Evolutionary conservation across 2,113 vertebrate genomes (phyloP), one percentile per base, ranked within the genome.

Genomic region (Xyrauchen texanus): DNA sequence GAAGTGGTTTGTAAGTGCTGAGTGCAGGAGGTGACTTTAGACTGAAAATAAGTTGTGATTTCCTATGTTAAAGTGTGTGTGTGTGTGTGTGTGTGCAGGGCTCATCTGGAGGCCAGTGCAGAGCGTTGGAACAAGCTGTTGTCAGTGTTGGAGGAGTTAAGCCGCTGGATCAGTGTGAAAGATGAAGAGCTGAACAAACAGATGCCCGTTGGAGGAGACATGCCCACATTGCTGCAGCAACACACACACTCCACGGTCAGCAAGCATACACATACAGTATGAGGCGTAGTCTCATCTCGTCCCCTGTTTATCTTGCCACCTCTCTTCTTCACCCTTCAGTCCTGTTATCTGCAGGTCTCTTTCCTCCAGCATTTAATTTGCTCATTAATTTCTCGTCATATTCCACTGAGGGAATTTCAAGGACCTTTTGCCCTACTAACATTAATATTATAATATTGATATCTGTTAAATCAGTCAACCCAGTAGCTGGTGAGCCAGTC

Each of bases 151-250:
- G 98, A 98, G 90, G 98, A 99, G 77, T 88, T 98, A 86, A 95
- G 95, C 91, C 94, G 91, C 85, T 99, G 98, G 98, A 93, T 99
- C 84, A 95, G 96, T 34, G 51, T 88, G n/a, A 98, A 98, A 91
- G 96, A 97, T 42, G 96, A 98, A 81, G 95, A 97, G n/a, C 92
- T 98, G 4, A 93, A 93, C 86, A 96, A 95, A 49, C 96, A 98
- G 88, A 98, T 98, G 98, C 97, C 97, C 2, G 88, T 97, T 3
- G 97, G 95, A 84, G 98, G 96, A 68, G 98, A 99, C 73, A 95
- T 98, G 60, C 95, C 95, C 51, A 95, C 95, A 12, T 88, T 99
- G 76, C 94, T 97, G 84, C 96, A 96, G 49, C 98, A 99, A 65
- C 93, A 97, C 67, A 96, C 94, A 83, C 95, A 96, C 85, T 97